phyloP scores from a whole-genome alignment of 1,140 invertebrate species.

The Yoshiicerus persimilis region DNA sequence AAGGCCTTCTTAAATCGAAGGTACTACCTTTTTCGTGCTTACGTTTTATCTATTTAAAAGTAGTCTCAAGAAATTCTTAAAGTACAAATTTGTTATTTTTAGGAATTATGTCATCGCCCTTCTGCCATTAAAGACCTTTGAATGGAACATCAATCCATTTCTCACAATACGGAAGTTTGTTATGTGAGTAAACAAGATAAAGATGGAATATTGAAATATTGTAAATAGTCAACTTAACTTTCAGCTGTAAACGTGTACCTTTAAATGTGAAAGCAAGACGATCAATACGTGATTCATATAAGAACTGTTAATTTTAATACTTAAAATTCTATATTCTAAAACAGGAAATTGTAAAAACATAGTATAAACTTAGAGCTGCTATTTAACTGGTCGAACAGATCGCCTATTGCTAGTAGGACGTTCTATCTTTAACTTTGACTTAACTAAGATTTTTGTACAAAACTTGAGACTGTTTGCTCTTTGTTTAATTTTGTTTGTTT shows the following conservation, averaged over 20 bases:
- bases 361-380: neutral
- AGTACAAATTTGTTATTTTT: too few species aligned
- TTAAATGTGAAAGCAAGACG: neutral
- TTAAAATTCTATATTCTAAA: neutral
- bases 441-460: neutral
- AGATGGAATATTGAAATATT: neutral
- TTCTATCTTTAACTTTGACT: neutral
- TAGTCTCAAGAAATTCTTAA: too few species aligned
- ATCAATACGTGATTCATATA: neutral
- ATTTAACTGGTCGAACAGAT: neutral
- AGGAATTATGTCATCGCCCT: neutral
- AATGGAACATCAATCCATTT: neutral
- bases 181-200: neutral
- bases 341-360: neutral
- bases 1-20: neutral
- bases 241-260: neutral
- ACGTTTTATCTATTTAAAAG: too few species aligned
- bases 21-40: neutral
- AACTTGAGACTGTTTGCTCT: neutral
- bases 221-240: neutral
- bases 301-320: neutral
- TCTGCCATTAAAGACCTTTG: neutral
- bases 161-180: neutral
- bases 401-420: neutral
- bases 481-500: neutral